Base-by-base conservation (phyloP, 2,888 invertebrate species). In the Cheilosia grossa region DNA sequence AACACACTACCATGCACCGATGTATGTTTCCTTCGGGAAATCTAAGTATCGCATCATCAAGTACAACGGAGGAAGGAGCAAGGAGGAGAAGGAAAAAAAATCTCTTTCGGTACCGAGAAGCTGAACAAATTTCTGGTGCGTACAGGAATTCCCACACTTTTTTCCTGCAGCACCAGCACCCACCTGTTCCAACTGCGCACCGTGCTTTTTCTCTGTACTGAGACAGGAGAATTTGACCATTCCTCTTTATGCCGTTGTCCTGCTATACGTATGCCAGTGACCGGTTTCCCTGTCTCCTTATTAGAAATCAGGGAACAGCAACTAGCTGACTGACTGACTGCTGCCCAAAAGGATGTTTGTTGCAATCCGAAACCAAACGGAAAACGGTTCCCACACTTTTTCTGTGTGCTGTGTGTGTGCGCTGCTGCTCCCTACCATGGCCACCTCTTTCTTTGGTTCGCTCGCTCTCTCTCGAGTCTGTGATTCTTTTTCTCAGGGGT, bases 91-190 rank as follows among this genome's bases (percentile, higher is more conserved):
- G 59, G 49, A 44, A 30, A 67, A 42, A 64, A 27, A 58, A 51
- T 58, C 2, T 47, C 42, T 33, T 40, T 58, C 13, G n/a, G 19
- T 47, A 54, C 27, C n/a, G 21, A 61, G 17, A 30, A 24, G n/a
- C 40, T 49, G 3, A 19, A 27, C 53, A 70, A 49, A 51, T 53
- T 59, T 58, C 42, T 47, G 66, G 56, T 80, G 56, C 51, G 70
- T 54, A 75, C 75, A 80, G 82, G 80, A 87, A 87, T 87, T 87
- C 86, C 73, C 87, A 87, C 86, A 86, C 81, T 85, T 85, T 67
- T 73, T 73, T 37, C 53, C 21, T 5, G 19, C 49, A 64, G 19
- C 33, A 21, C 21, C 21, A 59, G 74, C 82, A 87, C 87, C 87
- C 87, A 87, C 86, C 87, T 86, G 85, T 85, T 81, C 44, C 47